Conservation (phyloP, 2,888 invertebrate genomes). For the Trichopoda pennipes region DNA sequence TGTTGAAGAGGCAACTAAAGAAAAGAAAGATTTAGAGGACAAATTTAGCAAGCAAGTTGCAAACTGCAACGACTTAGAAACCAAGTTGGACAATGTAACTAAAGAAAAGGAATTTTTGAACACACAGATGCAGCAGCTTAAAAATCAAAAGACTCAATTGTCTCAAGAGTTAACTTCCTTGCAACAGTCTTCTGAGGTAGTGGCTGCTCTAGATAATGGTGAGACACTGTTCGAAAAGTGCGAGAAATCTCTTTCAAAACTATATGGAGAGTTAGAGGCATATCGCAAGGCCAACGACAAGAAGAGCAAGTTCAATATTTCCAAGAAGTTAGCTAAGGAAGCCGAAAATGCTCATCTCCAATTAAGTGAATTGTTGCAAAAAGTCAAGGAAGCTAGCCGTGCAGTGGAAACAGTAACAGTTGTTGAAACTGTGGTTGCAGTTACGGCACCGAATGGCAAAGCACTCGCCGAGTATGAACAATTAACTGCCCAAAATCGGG, state of each 20-base stretch:
- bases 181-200: conserved; percentile 77
- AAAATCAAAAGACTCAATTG: conserved; percentile 73
- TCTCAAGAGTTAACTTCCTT: conserved; percentile 77
- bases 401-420: conserved; percentile 77
- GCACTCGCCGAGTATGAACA: conserved; percentile 78
- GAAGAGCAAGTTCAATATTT: conserved; percentile 78
- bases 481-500: conserved; percentile 76
- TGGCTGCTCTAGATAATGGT: conserved; percentile 74
- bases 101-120: conserved; percentile 80
- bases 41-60: conserved; percentile 73
- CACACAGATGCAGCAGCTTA: conserved; percentile 72
- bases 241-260: conserved; percentile 75
- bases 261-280: conserved; percentile 79
- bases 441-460: conserved; percentile 78
- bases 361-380: conserved; percentile 76
- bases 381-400: conserved; percentile 77
- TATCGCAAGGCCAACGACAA: conserved; percentile 79
- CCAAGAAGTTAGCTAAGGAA: conserved; percentile 79
- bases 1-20: conserved; percentile 82
- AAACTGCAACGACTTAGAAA: conserved; percentile 73
- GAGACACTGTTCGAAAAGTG: conserved; percentile 77
- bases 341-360: conserved; percentile 78
- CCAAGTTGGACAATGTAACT: conserved; percentile 78
- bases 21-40: conserved; percentile 81
- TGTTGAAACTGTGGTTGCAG: conserved; percentile 76